Conservation (phyloP, 2,888 invertebrate genomes). For the Cyaniris semiargus region DNA sequence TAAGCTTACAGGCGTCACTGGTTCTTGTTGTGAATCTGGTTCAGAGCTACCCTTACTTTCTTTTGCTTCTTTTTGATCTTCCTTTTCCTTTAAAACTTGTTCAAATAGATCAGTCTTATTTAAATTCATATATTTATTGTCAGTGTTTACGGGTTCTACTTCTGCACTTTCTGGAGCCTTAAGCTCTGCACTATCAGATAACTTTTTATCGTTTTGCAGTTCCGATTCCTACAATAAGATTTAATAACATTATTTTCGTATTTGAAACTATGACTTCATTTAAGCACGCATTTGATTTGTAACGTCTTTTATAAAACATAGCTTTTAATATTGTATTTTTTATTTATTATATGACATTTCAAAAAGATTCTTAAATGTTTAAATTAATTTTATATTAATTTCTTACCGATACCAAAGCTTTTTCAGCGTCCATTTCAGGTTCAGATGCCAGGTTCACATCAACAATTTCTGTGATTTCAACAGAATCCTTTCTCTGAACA, state of each 20-base stretch:
- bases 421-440: neutral
- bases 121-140: neutral
- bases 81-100: conserved; percentile 10
- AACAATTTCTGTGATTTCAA: conserved; percentile 14
- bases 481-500: neutral
- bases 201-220: neutral
- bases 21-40: neutral
- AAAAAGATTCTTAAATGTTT: no score
- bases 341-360: no score
- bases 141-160: neutral
- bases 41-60: neutral
- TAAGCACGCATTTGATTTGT: no score
- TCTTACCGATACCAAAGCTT: neutral
- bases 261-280: no score
- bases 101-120: conserved; percentile 7
- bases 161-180: neutral
- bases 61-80: neutral
- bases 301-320: neutral
- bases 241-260: neutral
- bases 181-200: neutral
- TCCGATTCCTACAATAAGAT: conserved; percentile 11
- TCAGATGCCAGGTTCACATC: neutral
- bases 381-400: neutral
- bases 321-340: neutral
- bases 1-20: neutral